Evolutionary conservation across 2,797 vertebrate genomes (phyloP).

Genomic region (Megalops cyprinoides): DNA sequence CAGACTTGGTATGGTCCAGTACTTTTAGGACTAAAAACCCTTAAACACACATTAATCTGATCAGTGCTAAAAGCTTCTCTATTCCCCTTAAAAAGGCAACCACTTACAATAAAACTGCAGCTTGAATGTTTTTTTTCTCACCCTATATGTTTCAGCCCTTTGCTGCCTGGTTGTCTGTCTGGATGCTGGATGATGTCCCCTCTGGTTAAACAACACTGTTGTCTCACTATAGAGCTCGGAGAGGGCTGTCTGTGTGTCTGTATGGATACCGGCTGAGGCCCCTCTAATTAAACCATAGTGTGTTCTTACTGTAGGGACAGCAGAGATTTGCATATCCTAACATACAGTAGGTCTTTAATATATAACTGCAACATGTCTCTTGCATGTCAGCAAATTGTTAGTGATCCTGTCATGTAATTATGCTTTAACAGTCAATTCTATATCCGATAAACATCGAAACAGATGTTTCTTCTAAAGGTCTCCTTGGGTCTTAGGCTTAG

Average conservation of each 20-base stretch:
- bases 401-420: too few relatives aligned
- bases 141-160: not conserved
- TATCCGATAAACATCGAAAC: too few relatives aligned
- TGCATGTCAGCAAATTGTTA: not conserved
- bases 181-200: not conserved
- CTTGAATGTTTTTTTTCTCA: conserved; percentile 9
- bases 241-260: too few relatives aligned
- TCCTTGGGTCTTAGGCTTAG: too few relatives aligned
- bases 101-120: conserved; percentile 11
- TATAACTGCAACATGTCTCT: not conserved
- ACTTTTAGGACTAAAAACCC: conserved; percentile 19
- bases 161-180: not conserved
- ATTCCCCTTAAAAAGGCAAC: not conserved
- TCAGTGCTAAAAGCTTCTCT: conserved; percentile 24
- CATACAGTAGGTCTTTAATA: not conserved
- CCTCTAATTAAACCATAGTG: not conserved
- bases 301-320: not conserved
- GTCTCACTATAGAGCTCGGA: too few relatives aligned
- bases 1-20: not conserved
- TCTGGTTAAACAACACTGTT: not conserved
- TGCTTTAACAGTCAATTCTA: too few relatives aligned
- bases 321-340: not conserved
- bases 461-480: too few relatives aligned
- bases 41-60: conserved; percentile 28
- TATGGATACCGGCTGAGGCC: not conserved